phyloP scores from a whole-genome alignment of 2,797 vertebrate species.

The Anableps anableps region DNA sequence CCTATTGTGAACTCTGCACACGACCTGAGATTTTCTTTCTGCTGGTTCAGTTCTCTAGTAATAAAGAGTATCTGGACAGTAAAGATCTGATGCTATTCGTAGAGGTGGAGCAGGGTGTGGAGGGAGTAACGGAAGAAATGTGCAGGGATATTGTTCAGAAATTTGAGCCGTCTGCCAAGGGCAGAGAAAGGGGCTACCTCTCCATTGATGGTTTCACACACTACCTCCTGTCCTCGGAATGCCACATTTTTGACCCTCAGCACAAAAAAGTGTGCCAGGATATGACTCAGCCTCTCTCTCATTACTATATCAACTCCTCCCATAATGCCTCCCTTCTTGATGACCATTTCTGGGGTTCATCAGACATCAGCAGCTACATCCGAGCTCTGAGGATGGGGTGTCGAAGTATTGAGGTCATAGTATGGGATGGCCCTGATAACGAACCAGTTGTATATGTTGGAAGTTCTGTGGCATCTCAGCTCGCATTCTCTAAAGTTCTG shows the following conservation, averaged over 20 bases:
- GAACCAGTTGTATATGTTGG: slow-evolving; percentile 90
- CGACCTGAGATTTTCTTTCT: slow-evolving; percentile 92
- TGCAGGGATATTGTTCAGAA: slow-evolving; percentile 88
- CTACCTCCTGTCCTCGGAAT: slow-evolving; percentile 93
- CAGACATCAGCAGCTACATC: slow-evolving; percentile 90
- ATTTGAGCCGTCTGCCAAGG: slow-evolving; percentile 90
- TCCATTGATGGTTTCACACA: slow-evolving; percentile 93
- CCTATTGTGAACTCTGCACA: slow-evolving; percentile 92
- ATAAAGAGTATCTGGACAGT: slow-evolving; percentile 92
- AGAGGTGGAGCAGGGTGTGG: slow-evolving; percentile 93
- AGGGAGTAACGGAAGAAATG: slow-evolving; percentile 88
- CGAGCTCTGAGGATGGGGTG: slow-evolving; percentile 90
- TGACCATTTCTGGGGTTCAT: slow-evolving; percentile 91
- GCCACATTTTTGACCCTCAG: slow-evolving; percentile 93
- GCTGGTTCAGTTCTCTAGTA: slow-evolving; percentile 93
- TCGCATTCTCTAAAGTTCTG: slow-evolving; percentile 87
- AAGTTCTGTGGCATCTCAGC: slow-evolving; percentile 85
- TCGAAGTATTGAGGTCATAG: slow-evolving; percentile 90
- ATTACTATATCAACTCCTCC: slow-evolving; percentile 94
- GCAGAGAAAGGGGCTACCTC: slow-evolving; percentile 87
- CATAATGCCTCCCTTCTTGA: slow-evolving; percentile 91
- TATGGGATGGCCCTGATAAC: slow-evolving; percentile 90
- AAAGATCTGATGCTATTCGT: slow-evolving; percentile 92
- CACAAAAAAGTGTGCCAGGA: slow-evolving; percentile 93
- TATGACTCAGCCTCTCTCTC: slow-evolving; percentile 91